Conservation (phyloP, 2,888 invertebrate genomes). For the Coleophora deauratella region DNA sequence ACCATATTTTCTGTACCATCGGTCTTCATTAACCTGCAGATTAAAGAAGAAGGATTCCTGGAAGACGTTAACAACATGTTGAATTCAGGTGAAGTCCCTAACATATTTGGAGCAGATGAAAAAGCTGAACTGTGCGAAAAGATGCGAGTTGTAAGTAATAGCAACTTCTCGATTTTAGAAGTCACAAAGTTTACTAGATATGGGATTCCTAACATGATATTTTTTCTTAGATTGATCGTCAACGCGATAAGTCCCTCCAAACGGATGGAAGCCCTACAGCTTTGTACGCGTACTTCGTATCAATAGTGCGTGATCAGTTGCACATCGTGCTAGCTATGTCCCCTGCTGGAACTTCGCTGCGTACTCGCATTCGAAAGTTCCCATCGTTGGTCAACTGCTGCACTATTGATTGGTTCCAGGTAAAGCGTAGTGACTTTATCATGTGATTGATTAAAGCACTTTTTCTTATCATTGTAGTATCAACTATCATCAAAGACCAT, state of each 20-base stretch:
- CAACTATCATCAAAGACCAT: too few species aligned
- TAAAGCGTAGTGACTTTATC: too few species aligned
- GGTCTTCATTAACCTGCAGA: constrained; percentile 54
- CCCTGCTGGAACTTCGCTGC: constrained; percentile 89
- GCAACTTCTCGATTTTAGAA: constrained; percentile 1
- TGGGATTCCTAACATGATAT: too few species aligned
- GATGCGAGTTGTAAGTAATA: constrained; percentile 79
- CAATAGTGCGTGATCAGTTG: constrained; percentile 90
- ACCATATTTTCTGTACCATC: too few species aligned
- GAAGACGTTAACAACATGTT: constrained; percentile 95
- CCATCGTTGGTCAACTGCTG: constrained; percentile 96
- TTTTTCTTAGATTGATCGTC: constrained; percentile 83
- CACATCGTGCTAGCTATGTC: constrained; percentile 94
- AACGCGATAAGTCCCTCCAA: constrained; percentile 87
- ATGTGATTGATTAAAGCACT: too few species aligned
- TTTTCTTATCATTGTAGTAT: too few species aligned
- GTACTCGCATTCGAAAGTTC: constrained; percentile 89
- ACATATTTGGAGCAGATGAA: constrained; percentile 89
- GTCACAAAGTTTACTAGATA: background rate
- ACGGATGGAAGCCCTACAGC: constrained; percentile 95
- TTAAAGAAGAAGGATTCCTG: constrained; percentile 93
- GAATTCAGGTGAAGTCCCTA: constrained; percentile 95
- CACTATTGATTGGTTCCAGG: constrained; percentile 96
- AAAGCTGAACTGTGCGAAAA: constrained; percentile 93
- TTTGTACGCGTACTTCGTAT: constrained; percentile 91